Evolutionary conservation across 2,113 vertebrate genomes (phyloP), one percentile per base, ranked within the genome.

Genomic region (Notothenia coriiceps): DNA sequence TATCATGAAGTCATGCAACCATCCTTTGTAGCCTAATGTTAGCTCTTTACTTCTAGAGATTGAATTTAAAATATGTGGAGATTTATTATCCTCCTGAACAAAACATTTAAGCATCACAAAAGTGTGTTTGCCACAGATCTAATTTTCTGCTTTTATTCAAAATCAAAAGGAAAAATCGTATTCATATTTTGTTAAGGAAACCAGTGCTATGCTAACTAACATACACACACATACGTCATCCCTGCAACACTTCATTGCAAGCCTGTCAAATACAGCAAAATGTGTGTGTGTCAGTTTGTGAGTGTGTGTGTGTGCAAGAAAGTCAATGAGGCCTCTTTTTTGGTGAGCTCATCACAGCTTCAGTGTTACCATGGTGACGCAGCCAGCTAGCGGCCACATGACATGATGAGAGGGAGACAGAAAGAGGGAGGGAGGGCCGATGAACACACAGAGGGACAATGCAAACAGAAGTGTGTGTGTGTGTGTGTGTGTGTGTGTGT

Each of bases 301-400:
- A n/a, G 52, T 57, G 0, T 20, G 25, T 29, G 25, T 29, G 44
- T 25, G 55, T 56, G 56, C 47, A 50, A 25, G 25, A 18, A 40
- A 35, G 67, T 50, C 14, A 40, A 65, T 35, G 71, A 14, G 70
- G 61, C 44, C 66, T 81, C 49, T 78, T 40, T 29, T 69, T 69
- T 66, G 79, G 59, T 35, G 35, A 84, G 55, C 74, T 82, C 74
- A 66, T 88, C 85, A 79, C 63, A 61, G 78, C 80, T 40, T 77
- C 62, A 43, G 73, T 44, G 81, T 92, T 86, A 50, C 89, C 82
- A 87, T 87, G 67, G 83, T n/a, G 80, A 90, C 11, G 2, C 50
- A 64, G 69, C 54, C 62, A 76, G 82, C 78, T 49, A 74, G 44
- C 18, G 12, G 63, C 44, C 79, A 75, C 76, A 73, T 87, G 82